Evolutionary conservation across 2,113 vertebrate species (phyloP), one percentile per base, ranked within the genome.

Genomic region (Neogale vison): DNA sequence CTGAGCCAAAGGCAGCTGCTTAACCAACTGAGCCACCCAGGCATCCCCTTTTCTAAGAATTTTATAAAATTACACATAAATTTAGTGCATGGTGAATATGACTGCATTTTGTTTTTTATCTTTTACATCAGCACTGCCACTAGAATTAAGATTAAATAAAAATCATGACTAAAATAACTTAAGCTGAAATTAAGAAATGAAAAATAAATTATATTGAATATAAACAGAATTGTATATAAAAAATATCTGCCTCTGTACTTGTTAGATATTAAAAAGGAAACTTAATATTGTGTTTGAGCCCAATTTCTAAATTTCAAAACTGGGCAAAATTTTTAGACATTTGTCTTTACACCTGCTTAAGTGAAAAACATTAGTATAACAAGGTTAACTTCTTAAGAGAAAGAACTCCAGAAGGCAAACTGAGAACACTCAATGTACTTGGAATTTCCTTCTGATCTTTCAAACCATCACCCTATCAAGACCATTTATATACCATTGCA

Each of bases 241-340:
- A 96, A 23, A 96, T 18, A 50, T n/a, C 31, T 82, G 34, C 61
- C 29, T 71, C 74, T 92, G 18, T 55, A 80, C 9, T 23, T 79
- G 29, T 67, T 71, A 89, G 72, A 36, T 63, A 79, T 93, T 67
- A 95, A 93, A 96, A 86, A 45, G 4, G 21, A 93, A 88, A 14
- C 18, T 93, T 71, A 61, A 86, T 31, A 26, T 21, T 82, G 3
- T 63, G 17, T 13, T n/a, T 84, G 29, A 86, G 20, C 34, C 94
- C 82, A 92, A 90, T 96, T 98, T 96, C 36, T 71, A 92, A 90
- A 69, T 50, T 6, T 47, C 11, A 63, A 74, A 84, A 65, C 31
- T 74, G n/a, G 20, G 29, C 26, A 87, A 61, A 42, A 45, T 52
- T 79, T 92, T 94, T 59, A 96, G 45, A 42, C 34, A 72, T 72